A percentile compares a stretch with the other conserved stretches of the same genome.
Evolutionary conservation across 1,140 invertebrate genomes (phyloP).

Genomic region (Condylostylus longicornis): DNA sequence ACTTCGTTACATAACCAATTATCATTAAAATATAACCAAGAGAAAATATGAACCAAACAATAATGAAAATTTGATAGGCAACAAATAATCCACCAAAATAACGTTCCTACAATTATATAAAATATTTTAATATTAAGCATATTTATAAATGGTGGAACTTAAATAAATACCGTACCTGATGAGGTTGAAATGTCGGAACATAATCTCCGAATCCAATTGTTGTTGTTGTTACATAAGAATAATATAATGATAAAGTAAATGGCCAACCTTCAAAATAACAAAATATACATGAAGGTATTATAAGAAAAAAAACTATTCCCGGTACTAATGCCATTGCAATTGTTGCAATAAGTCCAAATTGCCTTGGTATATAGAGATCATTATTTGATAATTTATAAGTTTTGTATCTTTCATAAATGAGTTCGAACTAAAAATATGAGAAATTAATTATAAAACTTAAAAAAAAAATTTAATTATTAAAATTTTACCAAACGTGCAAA

Average conservation of each 20-base stretch:
- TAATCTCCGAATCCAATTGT: constrained; percentile 92
- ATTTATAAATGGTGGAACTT: not conserved
- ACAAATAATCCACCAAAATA: constrained; percentile 29
- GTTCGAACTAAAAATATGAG: constrained; percentile 42
- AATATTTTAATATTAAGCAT: not conserved
- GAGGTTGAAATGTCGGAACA: constrained; percentile 47
- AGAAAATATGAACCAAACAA: constrained; percentile 77
- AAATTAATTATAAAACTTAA: not conserved
- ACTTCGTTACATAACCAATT: constrained; percentile 63
- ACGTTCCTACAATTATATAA: constrained; percentile 11
- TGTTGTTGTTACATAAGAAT: constrained; percentile 79
- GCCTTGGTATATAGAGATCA: constrained; percentile 45
- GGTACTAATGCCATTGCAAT: constrained; percentile 67
- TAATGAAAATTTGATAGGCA: constrained; percentile 30
- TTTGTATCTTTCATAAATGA: constrained; percentile 61
- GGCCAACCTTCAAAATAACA: constrained; percentile 76
- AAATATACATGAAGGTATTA: constrained; percentile 81
- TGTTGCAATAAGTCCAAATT: constrained; percentile 54
- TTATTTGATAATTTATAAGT: constrained; percentile 43
- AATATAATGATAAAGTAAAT: constrained; percentile 81
- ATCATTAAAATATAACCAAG: constrained; percentile 85
- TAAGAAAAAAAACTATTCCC: constrained; percentile 79
- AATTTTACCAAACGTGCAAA: constrained; percentile 53
- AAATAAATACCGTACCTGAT: constrained; percentile 35
- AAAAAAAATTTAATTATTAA: constrained; percentile 1